Conservation (phyloP, 2,797 vertebrate species). For the Borostomias antarcticus region DNA sequence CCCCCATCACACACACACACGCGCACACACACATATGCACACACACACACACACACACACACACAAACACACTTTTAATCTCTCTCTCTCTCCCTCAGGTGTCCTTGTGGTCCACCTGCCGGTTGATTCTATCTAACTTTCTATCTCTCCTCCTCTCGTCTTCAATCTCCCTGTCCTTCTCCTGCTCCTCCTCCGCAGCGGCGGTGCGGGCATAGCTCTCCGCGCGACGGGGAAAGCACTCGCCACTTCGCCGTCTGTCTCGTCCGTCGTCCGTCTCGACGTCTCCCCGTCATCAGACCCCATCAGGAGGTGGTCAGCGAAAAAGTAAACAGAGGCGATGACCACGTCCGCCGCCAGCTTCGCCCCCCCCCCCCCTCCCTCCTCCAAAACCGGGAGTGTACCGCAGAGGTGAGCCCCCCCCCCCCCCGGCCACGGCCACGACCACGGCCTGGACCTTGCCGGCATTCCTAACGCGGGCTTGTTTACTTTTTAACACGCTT, state of each 20-base stretch:
- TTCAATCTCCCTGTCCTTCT: neutral
- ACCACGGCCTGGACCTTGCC: neutral
- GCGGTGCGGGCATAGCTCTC: too few species aligned
- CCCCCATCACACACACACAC: neutral
- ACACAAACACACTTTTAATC: neutral
- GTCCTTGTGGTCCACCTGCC: neutral
- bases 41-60: neutral
- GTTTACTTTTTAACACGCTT: constrained; percentile 7
- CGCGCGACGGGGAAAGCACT: too few species aligned
- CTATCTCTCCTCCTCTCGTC: neutral
- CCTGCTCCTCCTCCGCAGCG: neutral
- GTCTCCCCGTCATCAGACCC: constrained; percentile 1
- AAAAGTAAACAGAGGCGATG: constrained; percentile 41
- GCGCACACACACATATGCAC: neutral
- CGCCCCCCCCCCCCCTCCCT: too few species aligned
- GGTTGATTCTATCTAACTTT: neutral
- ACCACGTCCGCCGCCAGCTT: neutral
- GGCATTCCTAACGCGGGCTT: neutral
- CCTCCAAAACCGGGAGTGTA: neutral
- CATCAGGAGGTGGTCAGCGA: constrained; percentile 25
- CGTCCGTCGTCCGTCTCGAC: too few species aligned
- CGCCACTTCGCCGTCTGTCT: too few species aligned
- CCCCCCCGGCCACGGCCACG: too few species aligned
- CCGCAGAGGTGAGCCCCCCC: neutral
- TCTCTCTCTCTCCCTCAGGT: neutral